phyloP scores from a whole-genome alignment of 2,113 vertebrate species.

The Chionodraco myersi region DNA sequence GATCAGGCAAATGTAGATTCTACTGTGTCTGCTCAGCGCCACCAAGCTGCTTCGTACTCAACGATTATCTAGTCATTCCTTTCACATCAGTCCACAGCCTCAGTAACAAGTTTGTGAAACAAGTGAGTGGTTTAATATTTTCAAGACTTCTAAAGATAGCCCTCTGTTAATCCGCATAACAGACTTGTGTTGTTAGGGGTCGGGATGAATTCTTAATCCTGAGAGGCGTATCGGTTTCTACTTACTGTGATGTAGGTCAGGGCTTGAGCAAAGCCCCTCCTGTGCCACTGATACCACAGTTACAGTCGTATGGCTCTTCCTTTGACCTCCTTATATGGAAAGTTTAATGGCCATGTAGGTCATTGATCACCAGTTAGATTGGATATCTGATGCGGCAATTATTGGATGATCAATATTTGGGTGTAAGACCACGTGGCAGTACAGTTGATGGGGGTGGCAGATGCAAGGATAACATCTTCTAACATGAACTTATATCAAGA shows the following conservation, averaged over 20 bases:
- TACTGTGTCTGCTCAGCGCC: constrained; percentile 9
- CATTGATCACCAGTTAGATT: constrained; percentile 22
- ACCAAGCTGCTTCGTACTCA: constrained; percentile 14
- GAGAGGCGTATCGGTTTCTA: constrained; percentile 74
- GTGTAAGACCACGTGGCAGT: neutral
- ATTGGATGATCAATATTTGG: neutral
- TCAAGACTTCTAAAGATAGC: constrained; percentile 70
- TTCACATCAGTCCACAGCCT: constrained; percentile 6
- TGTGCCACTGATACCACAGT: constrained; percentile 61
- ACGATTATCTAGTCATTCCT: constrained; percentile 4
- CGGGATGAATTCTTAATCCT: constrained; percentile 76
- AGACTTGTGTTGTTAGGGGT: constrained; percentile 58
- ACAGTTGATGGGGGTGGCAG: neutral
- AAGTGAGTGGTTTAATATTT: constrained; percentile 47
- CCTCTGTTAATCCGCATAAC: constrained; percentile 71
- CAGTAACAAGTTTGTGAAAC: constrained; percentile 44
- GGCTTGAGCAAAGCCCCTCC: constrained; percentile 67
- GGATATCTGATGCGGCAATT: constrained; percentile 17
- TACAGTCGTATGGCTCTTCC: constrained; percentile 31
- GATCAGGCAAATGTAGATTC: constrained; percentile 51
- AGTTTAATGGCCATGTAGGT: constrained; percentile 43
- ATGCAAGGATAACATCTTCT: neutral
- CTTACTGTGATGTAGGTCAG: constrained; percentile 79
- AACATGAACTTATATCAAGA: neutral
- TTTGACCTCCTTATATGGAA: constrained; percentile 31